These are phyloP conservation scores for Lissocephala sabroskyi DNA, from an alignment of 2,888 invertebrate genomes.

Conservation along the genomic window DNA sequence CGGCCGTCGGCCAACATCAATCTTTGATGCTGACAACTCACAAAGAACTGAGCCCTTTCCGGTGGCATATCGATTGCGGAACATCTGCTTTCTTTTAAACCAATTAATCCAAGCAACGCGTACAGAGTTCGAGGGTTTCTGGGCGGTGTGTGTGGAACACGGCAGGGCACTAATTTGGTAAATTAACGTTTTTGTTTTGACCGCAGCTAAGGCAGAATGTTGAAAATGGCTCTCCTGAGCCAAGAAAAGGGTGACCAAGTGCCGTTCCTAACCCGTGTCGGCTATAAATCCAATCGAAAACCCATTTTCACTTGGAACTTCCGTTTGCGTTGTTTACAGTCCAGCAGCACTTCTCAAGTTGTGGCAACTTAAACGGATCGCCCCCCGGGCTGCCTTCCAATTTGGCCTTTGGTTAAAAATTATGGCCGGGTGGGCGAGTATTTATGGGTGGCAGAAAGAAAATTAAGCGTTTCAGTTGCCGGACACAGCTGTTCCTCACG, in stretches of 20 bases:
- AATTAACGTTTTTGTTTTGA: slow-evolving; percentile 56
- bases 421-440: slow-evolving; percentile 36
- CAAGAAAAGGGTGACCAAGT: too few species aligned
- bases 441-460: slow-evolving; percentile 47
- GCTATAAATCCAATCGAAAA: slow-evolving; percentile 54
- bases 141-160: slow-evolving; percentile 4
- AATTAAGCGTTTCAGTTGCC: slow-evolving; percentile 41
- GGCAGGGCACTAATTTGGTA: slow-evolving; percentile 27
- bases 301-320: slow-evolving; percentile 41
- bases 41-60: slow-evolving; percentile 45
- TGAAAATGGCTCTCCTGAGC: too few species aligned
- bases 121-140: too few species aligned
- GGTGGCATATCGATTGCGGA: slow-evolving; percentile 21
- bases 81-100: slow-evolving; percentile 47
- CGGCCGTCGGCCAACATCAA: slow-evolving; percentile 39
- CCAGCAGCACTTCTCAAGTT: background rate
- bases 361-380: background rate
- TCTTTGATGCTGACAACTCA: slow-evolving; percentile 52
- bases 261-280: background rate
- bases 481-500: slow-evolving; percentile 32
- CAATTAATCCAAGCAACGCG: slow-evolving; percentile 52
- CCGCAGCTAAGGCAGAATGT: too few species aligned
- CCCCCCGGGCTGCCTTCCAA: background rate
- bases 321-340: slow-evolving; percentile 46
- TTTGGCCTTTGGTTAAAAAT: slow-evolving; percentile 15